Conservation (phyloP, 2,797 vertebrate species). For the Liasis olivaceus region DNA sequence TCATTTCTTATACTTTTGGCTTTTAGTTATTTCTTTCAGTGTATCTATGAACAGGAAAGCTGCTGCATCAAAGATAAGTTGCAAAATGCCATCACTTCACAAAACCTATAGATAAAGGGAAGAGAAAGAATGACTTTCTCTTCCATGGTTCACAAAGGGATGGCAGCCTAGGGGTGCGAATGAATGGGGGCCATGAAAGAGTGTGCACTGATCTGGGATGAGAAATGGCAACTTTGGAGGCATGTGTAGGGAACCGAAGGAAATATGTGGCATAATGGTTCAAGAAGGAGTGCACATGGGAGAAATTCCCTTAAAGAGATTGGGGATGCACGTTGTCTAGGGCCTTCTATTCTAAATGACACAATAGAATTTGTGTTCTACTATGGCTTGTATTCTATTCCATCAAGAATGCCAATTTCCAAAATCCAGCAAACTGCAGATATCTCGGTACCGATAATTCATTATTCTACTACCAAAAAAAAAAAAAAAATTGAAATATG, state of each 20-base stretch:
- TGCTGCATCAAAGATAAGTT: background rate
- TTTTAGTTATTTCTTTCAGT: background rate
- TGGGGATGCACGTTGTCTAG: background rate
- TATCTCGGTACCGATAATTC: background rate
- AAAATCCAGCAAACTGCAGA: background rate
- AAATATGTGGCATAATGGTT: background rate
- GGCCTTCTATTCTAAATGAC: background rate
- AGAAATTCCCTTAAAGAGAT: background rate
- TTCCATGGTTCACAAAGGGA: background rate
- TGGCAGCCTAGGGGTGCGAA: background rate
- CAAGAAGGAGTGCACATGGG: background rate
- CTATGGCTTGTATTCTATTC: background rate
- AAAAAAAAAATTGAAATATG: background rate
- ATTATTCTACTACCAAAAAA: background rate
- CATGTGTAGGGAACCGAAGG: background rate
- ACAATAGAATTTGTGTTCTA: background rate
- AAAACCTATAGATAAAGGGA: background rate
- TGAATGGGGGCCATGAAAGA: background rate
- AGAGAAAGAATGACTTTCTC: background rate
- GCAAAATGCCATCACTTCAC: background rate
- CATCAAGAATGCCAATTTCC: background rate
- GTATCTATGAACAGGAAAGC: background rate
- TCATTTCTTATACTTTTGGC: background rate
- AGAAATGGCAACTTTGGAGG: background rate
- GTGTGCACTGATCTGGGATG: background rate